Conservation (phyloP, 2,113 vertebrate species). For the Macrotis lagotis region DNA sequence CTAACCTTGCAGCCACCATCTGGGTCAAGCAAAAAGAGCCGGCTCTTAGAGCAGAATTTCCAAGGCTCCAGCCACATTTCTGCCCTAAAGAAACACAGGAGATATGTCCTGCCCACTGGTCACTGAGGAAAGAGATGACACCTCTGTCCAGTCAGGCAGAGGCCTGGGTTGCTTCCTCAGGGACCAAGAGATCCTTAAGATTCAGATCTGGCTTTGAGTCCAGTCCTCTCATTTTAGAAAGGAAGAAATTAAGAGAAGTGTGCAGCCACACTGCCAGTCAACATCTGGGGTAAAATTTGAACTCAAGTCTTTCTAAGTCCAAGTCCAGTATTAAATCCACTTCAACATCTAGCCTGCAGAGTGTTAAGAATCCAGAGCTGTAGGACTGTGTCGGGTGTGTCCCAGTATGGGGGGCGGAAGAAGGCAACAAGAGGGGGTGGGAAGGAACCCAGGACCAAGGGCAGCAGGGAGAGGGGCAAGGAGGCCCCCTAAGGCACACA, state of each 20-base stretch:
- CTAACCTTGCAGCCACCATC: neutral
- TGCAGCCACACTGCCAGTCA: neutral
- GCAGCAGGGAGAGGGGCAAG: too few species aligned
- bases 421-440: neutral
- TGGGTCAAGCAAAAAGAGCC: neutral
- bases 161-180: neutral
- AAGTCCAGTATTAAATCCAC: too few species aligned
- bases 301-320: neutral
- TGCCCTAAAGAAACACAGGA: neutral
- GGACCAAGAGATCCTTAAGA: neutral
- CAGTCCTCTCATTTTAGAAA: neutral
- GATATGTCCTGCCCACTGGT: neutral
- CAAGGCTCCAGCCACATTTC: neutral
- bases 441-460: too few species aligned
- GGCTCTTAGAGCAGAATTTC: neutral
- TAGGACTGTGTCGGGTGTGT: neutral
- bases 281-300: neutral
- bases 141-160: neutral
- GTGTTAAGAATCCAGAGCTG: neutral
- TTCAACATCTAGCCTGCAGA: too few species aligned
- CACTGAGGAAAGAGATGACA: neutral
- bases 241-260: fast-evolving
- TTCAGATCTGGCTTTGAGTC: neutral
- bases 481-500: neutral
- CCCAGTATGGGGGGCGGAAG: too few species aligned